These are phyloP conservation scores for Diorhabda carinulata DNA, from an alignment of 1,140 invertebrate genomes.

Conservation along the genomic window DNA sequence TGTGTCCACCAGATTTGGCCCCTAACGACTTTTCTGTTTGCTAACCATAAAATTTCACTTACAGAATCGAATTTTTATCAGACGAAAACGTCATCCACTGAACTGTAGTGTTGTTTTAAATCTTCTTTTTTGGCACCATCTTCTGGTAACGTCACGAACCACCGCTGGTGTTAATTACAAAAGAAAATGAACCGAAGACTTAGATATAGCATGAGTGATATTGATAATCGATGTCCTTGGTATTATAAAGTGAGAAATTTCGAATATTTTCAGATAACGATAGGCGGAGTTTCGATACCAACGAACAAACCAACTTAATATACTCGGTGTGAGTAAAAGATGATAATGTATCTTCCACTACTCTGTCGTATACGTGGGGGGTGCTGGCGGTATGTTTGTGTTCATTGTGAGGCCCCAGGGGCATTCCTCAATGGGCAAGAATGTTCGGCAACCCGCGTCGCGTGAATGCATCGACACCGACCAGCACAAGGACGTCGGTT, in stretches of 20 bases:
- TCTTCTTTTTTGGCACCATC: no score
- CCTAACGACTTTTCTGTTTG: no score
- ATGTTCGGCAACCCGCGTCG: slow-evolving; percentile 34
- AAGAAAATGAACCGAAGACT: no score
- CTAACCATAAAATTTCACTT: no score
- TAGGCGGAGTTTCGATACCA: neutral
- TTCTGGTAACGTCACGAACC: no score
- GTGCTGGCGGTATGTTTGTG: slow-evolving; percentile 40
- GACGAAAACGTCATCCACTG: no score
- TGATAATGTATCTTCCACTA: neutral
- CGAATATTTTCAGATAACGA: neutral
- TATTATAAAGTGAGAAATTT: neutral
- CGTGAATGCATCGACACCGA: slow-evolving; percentile 29
- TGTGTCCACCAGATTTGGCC: no score
- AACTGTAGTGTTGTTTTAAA: no score
- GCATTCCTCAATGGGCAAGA: slow-evolving; percentile 37
- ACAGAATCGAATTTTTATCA: no score
- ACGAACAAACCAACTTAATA: neutral
- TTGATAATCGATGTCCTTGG: no score
- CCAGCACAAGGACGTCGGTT: slow-evolving; percentile 36
- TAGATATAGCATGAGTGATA: no score
- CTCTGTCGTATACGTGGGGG: slow-evolving; percentile 21
- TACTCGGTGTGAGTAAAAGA: neutral
- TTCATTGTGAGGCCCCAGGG: slow-evolving; percentile 36
- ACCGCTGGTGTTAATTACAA: no score